A percentile compares a stretch with the other conserved stretches of the same genome.
These are phyloP conservation scores for Sebastes itinus DNA, from an alignment of 2,797 vertebrate species.

Conservation along the genomic window DNA sequence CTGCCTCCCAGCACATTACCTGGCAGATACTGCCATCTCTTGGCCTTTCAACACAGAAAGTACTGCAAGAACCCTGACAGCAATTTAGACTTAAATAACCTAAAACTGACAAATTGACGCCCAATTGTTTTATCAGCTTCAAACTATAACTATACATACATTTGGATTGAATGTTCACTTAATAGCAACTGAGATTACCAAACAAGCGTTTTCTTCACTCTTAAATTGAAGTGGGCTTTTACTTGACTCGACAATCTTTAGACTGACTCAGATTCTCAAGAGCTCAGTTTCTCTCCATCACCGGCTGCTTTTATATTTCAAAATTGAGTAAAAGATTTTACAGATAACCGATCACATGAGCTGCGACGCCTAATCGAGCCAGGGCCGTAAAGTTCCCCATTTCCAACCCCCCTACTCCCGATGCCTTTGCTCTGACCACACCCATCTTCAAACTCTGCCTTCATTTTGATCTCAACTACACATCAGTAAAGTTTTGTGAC, in stretches of 20 bases:
- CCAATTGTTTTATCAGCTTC: neutral
- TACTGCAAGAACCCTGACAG: neutral
- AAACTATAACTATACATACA: neutral
- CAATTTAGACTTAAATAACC: neutral
- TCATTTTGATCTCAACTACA: neutral
- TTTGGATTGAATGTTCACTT: neutral
- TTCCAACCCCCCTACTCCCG: too few relatives aligned
- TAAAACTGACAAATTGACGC: neutral
- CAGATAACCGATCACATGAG: neutral
- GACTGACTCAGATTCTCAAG: neutral
- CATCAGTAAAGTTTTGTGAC: neutral
- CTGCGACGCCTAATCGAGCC: neutral
- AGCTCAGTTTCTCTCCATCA: neutral
- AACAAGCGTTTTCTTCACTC: neutral
- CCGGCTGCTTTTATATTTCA: too few relatives aligned
- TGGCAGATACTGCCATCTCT: slow-evolving; percentile 29
- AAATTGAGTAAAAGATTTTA: neutral
- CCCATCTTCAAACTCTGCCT: neutral
- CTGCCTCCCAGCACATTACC: neutral
- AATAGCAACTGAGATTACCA: neutral
- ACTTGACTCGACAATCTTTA: neutral
- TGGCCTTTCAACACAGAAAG: slow-evolving; percentile 13
- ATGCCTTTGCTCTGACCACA: neutral
- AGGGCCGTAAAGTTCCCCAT: neutral
- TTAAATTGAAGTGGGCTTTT: neutral